Conservation (phyloP, 2,113 vertebrate species). For the Orthochromis indermauri region DNA sequence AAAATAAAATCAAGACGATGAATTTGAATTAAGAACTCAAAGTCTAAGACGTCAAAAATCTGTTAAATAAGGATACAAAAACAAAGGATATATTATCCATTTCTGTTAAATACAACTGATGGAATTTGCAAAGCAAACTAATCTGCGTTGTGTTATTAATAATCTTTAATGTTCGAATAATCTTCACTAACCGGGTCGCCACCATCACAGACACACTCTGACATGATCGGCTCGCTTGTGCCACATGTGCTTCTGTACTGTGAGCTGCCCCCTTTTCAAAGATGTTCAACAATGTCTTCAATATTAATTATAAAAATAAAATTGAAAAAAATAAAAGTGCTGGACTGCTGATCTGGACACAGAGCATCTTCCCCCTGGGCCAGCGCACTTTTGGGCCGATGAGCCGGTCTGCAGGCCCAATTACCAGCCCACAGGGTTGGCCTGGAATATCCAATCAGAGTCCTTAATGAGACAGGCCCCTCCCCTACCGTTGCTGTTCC, state of each 20-base stretch:
- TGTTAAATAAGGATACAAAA: accelerated
- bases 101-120: not conserved
- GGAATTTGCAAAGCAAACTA: not conserved
- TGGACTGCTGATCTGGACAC: too few relatives aligned
- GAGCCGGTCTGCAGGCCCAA: too few relatives aligned
- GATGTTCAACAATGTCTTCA: not conserved
- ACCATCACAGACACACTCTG: too few relatives aligned
- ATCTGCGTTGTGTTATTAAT: not conserved
- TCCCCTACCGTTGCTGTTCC: too few relatives aligned
- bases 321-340: too few relatives aligned
- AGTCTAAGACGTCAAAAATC: too few relatives aligned
- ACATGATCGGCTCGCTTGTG: not conserved
- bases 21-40: too few relatives aligned
- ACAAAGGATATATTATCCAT: not conserved
- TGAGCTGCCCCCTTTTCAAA: not conserved
- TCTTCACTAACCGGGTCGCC: not conserved
- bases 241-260: not conserved
- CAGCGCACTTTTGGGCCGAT: too few relatives aligned
- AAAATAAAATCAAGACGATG: not conserved
- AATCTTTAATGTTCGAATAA: not conserved
- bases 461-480: too few relatives aligned
- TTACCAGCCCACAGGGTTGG: too few relatives aligned
- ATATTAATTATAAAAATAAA: not conserved
- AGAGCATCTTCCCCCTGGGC: too few relatives aligned
- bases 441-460: too few relatives aligned